These are phyloP conservation scores for Melolontha melolontha DNA, from an alignment of 2,888 invertebrate species.

Conservation along the genomic window DNA sequence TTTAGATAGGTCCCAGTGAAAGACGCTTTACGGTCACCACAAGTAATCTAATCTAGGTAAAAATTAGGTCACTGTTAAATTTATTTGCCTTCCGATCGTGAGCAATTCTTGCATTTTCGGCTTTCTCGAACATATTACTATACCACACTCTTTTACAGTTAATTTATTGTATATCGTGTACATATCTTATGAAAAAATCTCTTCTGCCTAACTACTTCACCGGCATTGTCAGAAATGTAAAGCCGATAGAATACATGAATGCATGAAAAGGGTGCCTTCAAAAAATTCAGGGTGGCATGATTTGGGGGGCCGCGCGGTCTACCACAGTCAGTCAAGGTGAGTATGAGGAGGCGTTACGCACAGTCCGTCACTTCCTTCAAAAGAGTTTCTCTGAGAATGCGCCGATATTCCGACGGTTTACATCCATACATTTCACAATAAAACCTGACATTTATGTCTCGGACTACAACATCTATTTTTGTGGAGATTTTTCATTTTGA, in stretches of 20 bases:
- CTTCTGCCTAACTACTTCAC: constrained; percentile 1
- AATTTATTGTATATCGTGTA: no score
- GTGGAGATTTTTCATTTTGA: constrained; percentile 21
- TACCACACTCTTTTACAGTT: no score
- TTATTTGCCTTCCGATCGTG: no score
- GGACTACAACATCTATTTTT: constrained; percentile 42
- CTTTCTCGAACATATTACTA: no score
- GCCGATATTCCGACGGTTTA: constrained; percentile 35
- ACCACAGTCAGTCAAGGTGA: constrained; percentile 42
- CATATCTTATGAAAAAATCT: no score
- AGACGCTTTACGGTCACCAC: no score
- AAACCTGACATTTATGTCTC: constrained; percentile 42
- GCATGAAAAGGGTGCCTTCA: constrained; percentile 29
- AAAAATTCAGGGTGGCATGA: constrained; percentile 45
- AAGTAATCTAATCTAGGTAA: no score
- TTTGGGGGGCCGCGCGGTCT: constrained; percentile 47
- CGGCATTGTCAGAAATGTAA: constrained; percentile 3
- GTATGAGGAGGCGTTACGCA: constrained; percentile 44
- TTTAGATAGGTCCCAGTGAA: no score
- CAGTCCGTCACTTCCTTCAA: constrained; percentile 45
- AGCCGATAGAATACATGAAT: constrained; percentile 12
- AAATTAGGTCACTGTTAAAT: no score
- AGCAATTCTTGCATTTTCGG: no score
- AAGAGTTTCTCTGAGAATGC: constrained; percentile 42
- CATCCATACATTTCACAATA: constrained; percentile 42